Evolutionary conservation across 2,113 vertebrate genomes (phyloP).

Genomic region (Brachyhypopomus gauderio): DNA sequence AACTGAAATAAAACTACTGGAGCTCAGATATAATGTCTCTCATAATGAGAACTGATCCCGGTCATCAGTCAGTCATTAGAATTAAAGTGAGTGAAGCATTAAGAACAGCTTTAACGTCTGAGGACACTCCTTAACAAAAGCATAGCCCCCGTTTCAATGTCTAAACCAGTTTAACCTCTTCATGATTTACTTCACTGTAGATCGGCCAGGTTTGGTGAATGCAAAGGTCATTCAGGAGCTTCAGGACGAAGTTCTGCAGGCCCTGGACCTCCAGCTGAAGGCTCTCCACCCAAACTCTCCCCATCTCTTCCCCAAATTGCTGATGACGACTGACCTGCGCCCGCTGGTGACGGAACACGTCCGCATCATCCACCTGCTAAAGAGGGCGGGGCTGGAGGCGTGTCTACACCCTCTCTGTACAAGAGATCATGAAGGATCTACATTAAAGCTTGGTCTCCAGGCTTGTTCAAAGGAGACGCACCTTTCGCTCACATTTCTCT

Average conservation of each 20-base stretch:
- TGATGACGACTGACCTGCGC: no score
- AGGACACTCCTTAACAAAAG: no score
- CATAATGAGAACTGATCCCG: no score
- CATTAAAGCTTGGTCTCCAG: conserved; percentile 64
- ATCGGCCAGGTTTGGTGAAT: conserved; percentile 81
- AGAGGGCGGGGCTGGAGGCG: conserved; percentile 82
- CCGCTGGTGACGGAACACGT: conserved; percentile 81
- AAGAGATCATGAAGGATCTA: conserved; percentile 87
- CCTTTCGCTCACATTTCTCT: no score
- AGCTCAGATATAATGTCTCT: no score
- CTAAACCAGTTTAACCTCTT: no score
- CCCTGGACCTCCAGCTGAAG: conserved; percentile 85
- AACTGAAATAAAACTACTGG: no score
- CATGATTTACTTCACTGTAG: conserved; percentile 58
- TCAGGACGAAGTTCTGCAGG: conserved; percentile 77
- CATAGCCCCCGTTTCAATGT: no score
- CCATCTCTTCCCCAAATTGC: conserved; percentile 87
- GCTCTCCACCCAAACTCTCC: conserved; percentile 83
- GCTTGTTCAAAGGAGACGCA: no score
- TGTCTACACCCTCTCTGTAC: conserved; percentile 83
- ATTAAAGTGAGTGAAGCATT: no score
- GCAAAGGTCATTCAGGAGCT: conserved; percentile 82
- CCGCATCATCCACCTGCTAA: conserved; percentile 82
- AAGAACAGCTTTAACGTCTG: no score
- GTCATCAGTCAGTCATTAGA: no score